Evolutionary conservation across 2,113 vertebrate species (phyloP), one percentile per base, ranked within the genome.

Genomic region (Natator depressus): DNA sequence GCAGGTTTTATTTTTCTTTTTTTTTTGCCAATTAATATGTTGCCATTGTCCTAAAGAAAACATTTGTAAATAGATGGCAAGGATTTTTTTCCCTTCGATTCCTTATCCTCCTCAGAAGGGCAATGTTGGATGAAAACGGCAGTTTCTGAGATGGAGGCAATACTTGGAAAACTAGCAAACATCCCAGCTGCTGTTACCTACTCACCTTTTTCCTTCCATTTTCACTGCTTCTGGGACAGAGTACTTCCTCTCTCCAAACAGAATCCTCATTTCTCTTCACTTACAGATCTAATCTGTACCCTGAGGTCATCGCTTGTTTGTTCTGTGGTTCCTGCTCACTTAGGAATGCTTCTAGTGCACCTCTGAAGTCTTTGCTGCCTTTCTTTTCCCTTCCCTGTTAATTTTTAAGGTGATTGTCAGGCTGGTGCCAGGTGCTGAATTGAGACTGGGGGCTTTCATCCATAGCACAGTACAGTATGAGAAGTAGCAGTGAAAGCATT

Each of bases 121-220:
- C 72, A 46, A 11, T 25, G 11, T 42, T 75, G 46, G 72, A 17
- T n/a, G 38, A 75, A 75, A 25, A 46, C 10, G 22, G 10, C 20
- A 25, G 9, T 75, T 46, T 75, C 62, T 46, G 38, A 24, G 38
- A 46, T 6, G 22, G 22, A 42, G 3, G 10, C 72, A 76, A 46
- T 42, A 76, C 10, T n/a, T 80, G 87, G 91, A 96, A 88, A 94
- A 87, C 86, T 69, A 89, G 53, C 82, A 25, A 82, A 62, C 86
- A 27, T 80, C 87, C 72, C 35, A 88, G 91, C 51, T 42, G 27
- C 87, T 91, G 25, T 57, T 84, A 53, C 80, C 50, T 51, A 5
- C 53, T 50, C 2, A 78, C 65, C 95, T 88, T 95, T 91, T 75
- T 10, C 62, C 35, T 69, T 16, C 35, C 62, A 69, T n/a, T 94